Conservation (phyloP, 2,113 vertebrate species). For the Periophthalmus modestus region DNA sequence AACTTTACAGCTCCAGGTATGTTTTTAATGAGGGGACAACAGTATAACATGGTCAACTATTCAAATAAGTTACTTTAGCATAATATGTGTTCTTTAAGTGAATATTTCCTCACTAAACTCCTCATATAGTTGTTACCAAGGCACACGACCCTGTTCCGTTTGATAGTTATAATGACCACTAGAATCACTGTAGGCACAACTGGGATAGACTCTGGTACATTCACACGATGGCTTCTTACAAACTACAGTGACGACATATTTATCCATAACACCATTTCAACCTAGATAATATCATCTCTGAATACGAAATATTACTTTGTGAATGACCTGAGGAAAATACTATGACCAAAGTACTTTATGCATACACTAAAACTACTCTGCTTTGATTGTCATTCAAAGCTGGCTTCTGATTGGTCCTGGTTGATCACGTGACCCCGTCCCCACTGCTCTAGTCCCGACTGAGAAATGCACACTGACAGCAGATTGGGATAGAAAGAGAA, state of each 20-base stretch:
- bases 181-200: conserved; percentile 61
- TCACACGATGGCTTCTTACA: conserved; percentile 35
- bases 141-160: conserved; percentile 67
- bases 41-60: no score
- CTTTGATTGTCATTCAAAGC: conserved; percentile 62
- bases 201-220: conserved; percentile 56
- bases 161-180: conserved; percentile 58
- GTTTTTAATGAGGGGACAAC: no score
- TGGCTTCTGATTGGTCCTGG: conserved; percentile 30
- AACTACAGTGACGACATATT: conserved; percentile 3
- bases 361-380: background rate
- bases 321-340: conserved; percentile 59
- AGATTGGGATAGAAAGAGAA: conserved; percentile 35
- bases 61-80: no score
- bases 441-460: conserved; percentile 21
- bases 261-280: conserved; percentile 13
- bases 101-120: conserved; percentile 36
- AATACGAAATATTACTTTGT: conserved; percentile 17
- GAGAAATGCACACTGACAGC: conserved; percentile 58
- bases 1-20: no score
- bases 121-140: conserved; percentile 62
- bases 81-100: background rate
- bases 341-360: conserved; percentile 1
- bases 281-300: conserved; percentile 4
- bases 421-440: conserved; percentile 15